Evolutionary conservation across 1,140 invertebrate genomes (phyloP).

Genomic region (Araneus ventricosus): DNA sequence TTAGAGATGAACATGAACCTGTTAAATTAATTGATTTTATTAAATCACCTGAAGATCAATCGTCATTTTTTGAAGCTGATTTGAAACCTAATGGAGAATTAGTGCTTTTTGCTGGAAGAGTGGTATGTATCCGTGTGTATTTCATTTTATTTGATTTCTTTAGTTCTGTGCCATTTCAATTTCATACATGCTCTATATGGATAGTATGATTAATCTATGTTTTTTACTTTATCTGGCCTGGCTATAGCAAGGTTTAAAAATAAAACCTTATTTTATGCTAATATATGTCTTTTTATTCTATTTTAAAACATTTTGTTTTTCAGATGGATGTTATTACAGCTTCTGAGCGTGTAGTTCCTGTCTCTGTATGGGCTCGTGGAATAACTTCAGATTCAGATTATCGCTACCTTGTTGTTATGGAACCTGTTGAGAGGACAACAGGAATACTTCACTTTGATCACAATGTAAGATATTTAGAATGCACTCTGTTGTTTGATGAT

Average conservation of each 20-base stretch:
- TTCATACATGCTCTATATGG: no score
- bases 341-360: constrained; percentile 82
- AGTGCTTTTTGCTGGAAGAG: constrained; percentile 84
- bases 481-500: neutral
- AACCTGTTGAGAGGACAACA: constrained; percentile 82
- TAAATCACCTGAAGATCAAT: constrained; percentile 82
- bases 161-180: no score
- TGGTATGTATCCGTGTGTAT: constrained; percentile 79
- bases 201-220: no score
- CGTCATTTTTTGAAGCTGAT: constrained; percentile 83
- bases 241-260: neutral
- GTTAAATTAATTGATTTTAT: constrained; percentile 83
- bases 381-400: constrained; percentile 82
- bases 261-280: neutral
- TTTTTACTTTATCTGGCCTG: no score
- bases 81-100: constrained; percentile 82
- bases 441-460: constrained; percentile 79
- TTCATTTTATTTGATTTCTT: no score
- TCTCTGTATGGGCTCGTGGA: constrained; percentile 84
- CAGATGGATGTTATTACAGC: constrained; percentile 82
- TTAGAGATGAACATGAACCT: constrained; percentile 83
- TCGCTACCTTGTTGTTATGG: constrained; percentile 84
- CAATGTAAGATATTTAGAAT: constrained; percentile 76
- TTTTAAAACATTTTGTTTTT: constrained; percentile 75
- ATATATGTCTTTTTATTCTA: neutral